These are phyloP conservation scores for Horisme vitalbata DNA, from an alignment of 2,888 invertebrate species.

Conservation along the genomic window DNA sequence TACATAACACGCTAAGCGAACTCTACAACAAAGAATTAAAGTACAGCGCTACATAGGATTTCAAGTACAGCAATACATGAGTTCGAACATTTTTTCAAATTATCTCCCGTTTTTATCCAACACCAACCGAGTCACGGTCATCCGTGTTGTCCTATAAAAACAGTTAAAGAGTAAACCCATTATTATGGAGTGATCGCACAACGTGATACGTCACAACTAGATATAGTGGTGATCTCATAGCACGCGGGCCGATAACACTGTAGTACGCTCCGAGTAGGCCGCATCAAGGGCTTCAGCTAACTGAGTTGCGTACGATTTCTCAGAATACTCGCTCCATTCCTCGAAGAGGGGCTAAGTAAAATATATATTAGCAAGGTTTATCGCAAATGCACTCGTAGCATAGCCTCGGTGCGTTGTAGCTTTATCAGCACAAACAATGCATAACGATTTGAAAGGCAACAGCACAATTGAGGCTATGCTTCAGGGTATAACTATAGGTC, in stretches of 20 bases:
- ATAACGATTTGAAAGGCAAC: too few species aligned
- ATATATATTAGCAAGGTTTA: conserved; percentile 1
- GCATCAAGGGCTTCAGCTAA: conserved; percentile 44
- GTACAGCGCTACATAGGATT: not conserved
- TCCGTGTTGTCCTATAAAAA: conserved; percentile 26
- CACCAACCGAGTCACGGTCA: conserved; percentile 20
- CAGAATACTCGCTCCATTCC: conserved; percentile 19
- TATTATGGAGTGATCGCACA: conserved; percentile 38
- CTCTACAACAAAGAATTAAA: conserved; percentile 21
- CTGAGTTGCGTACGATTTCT: conserved; percentile 25
- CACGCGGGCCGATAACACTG: conserved; percentile 53
- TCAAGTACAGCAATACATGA: too few species aligned
- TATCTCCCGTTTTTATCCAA: not conserved
- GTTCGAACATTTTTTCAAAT: too few species aligned
- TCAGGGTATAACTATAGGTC: too few species aligned
- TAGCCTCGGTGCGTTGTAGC: too few species aligned
- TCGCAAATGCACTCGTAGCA: not conserved
- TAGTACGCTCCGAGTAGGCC: conserved; percentile 38
- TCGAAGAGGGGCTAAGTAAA: conserved; percentile 11
- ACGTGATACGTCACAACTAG: conserved; percentile 66
- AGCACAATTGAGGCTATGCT: too few species aligned
- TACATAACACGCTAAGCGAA: conserved; percentile 37
- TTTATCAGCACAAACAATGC: too few species aligned
- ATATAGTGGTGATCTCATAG: conserved; percentile 78
- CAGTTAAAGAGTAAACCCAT: conserved; percentile 42